These are phyloP conservation scores for Aurelia aurita complex sp. Pacific DNA, from an alignment of 30 jellyfish, hydroid and myxozoan species.

Conservation along the genomic window DNA sequence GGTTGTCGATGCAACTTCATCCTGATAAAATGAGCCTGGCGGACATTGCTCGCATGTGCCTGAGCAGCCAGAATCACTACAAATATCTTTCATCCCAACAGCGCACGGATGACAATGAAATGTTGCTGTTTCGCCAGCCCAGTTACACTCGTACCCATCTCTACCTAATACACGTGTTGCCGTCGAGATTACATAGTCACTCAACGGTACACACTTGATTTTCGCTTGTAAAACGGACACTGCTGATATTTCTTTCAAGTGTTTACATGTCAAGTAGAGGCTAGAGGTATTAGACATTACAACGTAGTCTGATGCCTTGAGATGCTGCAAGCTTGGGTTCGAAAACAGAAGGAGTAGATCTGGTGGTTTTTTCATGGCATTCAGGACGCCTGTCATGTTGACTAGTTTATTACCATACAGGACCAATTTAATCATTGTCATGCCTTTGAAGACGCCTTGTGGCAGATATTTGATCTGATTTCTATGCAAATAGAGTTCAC, in stretches of 20 bases:
- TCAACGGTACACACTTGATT: slow-evolving; percentile 32
- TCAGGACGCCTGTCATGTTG: slow-evolving; percentile 13
- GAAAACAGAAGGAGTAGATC: slow-evolving; percentile 8
- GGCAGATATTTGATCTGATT: slow-evolving; percentile 27
- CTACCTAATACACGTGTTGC: neutral
- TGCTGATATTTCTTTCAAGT: slow-evolving; percentile 2
- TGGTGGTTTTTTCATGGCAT: slow-evolving; percentile 9
- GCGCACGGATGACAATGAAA: slow-evolving; percentile 44
- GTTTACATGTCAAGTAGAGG: slow-evolving; percentile 17
- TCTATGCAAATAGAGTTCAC: slow-evolving; percentile 7
- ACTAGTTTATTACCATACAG: slow-evolving; percentile 20
- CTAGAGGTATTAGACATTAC: slow-evolving; percentile 11
- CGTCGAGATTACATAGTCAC: neutral
- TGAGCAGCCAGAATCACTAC: neutral
- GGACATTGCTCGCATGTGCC: slow-evolving; percentile 46
- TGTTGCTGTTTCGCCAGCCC: no score
- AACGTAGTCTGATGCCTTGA: neutral
- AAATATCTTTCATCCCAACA: neutral
- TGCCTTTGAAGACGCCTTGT: slow-evolving; percentile 8
- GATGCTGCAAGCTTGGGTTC: slow-evolving; percentile 7
- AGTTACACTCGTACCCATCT: slow-evolving; percentile 46
- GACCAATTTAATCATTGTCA: neutral
- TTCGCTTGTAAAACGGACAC: slow-evolving; percentile 1
- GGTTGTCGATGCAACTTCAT: slow-evolving; percentile 23
- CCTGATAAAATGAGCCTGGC: slow-evolving; percentile 60